Conservation (phyloP, 2,797 vertebrate species). For the Rousettus madagascariensis region DNA sequence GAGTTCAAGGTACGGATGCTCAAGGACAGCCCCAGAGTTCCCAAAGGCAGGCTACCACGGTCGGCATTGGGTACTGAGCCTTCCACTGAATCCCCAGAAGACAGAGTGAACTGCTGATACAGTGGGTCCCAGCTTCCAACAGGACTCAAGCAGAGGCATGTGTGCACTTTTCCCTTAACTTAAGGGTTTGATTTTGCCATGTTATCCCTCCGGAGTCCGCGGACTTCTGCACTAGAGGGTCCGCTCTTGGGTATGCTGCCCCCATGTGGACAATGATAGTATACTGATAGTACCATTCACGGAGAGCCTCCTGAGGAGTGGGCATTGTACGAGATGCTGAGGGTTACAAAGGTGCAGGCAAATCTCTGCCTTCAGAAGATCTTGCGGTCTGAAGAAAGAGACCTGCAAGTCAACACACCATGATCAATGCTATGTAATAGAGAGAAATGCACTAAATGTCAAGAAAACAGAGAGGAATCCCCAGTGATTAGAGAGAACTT, state of each 20-base stretch:
- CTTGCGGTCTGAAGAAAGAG: not conserved
- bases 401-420: not conserved
- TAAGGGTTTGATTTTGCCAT: not conserved
- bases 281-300: not conserved
- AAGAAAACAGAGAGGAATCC: not conserved
- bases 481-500: not conserved
- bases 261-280: not conserved
- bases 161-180: not conserved
- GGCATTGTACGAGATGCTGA: not conserved
- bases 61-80: conserved; percentile 70
- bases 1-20: conserved; percentile 78
- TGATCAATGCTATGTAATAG: not conserved
- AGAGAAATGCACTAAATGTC: not conserved
- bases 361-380: not conserved
- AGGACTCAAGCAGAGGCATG: not conserved
- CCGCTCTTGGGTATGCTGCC: not conserved
- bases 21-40: conserved; percentile 57
- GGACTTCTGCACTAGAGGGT: not conserved
- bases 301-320: not conserved
- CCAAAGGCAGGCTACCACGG: conserved; percentile 78
- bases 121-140: rapidly evolving
- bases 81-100: conserved; percentile 77
- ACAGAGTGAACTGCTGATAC: conserved; percentile 81
- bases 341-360: not conserved
- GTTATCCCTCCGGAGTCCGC: not conserved